Evolutionary conservation across 1,140 invertebrate genomes (phyloP), one percentile per base, ranked within the genome.

Genomic region (Sitodiplosis mosellana): DNA sequence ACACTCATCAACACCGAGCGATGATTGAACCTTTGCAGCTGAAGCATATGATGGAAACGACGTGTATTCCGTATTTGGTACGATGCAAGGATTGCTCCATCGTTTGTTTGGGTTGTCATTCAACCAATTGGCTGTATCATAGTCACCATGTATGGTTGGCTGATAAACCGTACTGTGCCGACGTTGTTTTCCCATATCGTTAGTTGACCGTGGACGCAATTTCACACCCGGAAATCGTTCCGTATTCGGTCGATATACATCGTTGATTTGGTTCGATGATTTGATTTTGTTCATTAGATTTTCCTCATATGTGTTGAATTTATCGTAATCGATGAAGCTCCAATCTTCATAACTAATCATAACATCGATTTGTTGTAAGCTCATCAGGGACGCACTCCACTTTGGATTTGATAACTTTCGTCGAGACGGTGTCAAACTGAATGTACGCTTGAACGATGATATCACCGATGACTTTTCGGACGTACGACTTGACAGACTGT

Each of bases 301-400:
- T 49, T 60, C 59, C 48, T 64, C 62, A 18, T 64, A 64, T 33
- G 53, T 56, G 27, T 63, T 64, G 45, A 64, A 64, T 50, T 64
- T 64, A 49, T 64, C 62, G 37, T 64, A 64, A 49, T 64, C 59
- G 12, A 64, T 63, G 47, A 63, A 64, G 33, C 58, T 61, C 57
- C 64, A 58, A 46, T 64, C 63, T 47, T 59, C 57, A 53, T 64
- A 64, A 47, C 59, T 63, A 27, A 64, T 61, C 62, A 64, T 64
- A 44, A 63, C 62, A 41, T 64, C 62, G 36, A 64, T 60, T 27
- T 62, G 62, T 47, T 64, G 61, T 51, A 64, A 45, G 17, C 57
- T 64, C 18, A 61, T 59, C 51, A 64, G 43, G 5, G 62, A 64
- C 14, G 61, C 60, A 11, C 61, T 61, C 62, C 62, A 64, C 48